Percentiles rank a stretch among this genome's conserved stretches.
These are phyloP conservation scores for Todiramphus saurophagus DNA, from an alignment of 2,113 vertebrate species.

Conservation along the genomic window DNA sequence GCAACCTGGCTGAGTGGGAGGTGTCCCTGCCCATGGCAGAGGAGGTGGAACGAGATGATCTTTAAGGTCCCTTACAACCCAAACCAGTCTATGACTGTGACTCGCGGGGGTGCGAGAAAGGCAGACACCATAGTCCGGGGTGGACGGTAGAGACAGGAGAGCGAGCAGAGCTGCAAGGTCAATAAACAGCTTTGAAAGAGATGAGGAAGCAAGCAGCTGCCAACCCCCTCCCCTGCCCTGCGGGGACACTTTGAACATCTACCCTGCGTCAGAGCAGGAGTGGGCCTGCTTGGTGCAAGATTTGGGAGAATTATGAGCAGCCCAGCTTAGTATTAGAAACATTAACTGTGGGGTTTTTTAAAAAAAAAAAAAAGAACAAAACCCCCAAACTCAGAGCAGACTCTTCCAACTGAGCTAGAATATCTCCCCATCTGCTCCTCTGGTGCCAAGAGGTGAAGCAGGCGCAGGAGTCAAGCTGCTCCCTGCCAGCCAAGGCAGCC, in stretches of 20 bases:
- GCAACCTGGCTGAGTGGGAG: too few species aligned
- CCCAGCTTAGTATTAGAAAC: background rate
- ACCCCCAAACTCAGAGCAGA: background rate
- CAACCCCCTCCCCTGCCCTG: conserved; percentile 13
- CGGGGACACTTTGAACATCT: conserved; percentile 27
- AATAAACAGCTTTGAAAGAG: background rate
- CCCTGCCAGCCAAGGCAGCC: background rate
- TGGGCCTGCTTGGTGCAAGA: background rate
- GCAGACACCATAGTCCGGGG: background rate
- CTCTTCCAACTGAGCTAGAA: background rate
- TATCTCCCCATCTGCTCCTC: background rate
- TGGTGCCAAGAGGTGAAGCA: background rate
- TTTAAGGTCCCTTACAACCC: too few species aligned
- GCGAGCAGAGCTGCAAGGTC: background rate
- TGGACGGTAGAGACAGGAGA: background rate
- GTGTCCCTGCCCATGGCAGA: too few species aligned
- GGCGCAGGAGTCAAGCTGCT: background rate
- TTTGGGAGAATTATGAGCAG: background rate
- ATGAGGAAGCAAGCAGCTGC: background rate
- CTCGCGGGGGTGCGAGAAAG: fast-evolving
- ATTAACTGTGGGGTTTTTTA: background rate
- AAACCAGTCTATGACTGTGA: too few species aligned
- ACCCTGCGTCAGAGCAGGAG: background rate
- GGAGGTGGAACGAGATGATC: too few species aligned
- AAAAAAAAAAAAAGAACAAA: background rate